Evolutionary conservation across 2,888 invertebrate species (phyloP).

Genomic region (Pocota personata): DNA sequence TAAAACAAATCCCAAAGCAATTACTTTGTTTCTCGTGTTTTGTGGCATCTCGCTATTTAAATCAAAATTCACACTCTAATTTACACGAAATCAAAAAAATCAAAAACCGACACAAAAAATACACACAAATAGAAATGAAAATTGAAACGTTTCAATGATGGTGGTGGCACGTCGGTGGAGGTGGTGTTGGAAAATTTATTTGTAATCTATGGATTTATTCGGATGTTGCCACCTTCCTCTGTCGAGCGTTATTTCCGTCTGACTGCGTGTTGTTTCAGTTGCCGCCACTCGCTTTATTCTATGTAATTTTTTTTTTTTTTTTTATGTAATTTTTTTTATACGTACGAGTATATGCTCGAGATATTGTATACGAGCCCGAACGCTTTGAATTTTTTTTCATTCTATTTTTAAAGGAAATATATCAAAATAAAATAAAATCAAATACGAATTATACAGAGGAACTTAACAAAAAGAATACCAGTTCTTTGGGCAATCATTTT

Average conservation of each 20-base stretch:
- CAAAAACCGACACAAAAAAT: conserved; percentile 7
- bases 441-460: not conserved
- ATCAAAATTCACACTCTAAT: conserved; percentile 31
- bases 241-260: conserved; percentile 62
- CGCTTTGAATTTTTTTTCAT: conserved; percentile 27
- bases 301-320: not conserved
- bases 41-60: conserved; percentile 49
- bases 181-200: conserved; percentile 13
- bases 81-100: conserved; percentile 18
- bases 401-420: conserved; percentile 59
- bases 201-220: conserved; percentile 31
- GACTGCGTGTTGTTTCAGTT: conserved; percentile 60
- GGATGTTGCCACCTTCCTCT: conserved; percentile 31
- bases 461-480: not conserved
- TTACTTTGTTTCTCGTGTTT: conserved; percentile 63
- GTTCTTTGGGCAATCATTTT: not conserved
- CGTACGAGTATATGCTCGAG: not conserved
- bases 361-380: conserved; percentile 28
- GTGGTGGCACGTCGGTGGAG: not conserved
- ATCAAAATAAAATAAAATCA: conserved; percentile 56
- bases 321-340: not conserved
- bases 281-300: conserved; percentile 25
- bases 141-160: conserved; percentile 1
- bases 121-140: not conserved
- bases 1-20: conserved; percentile 25